phyloP scores from a whole-genome alignment of 2,113 vertebrate genomes.

The Bucco capensis region DNA sequence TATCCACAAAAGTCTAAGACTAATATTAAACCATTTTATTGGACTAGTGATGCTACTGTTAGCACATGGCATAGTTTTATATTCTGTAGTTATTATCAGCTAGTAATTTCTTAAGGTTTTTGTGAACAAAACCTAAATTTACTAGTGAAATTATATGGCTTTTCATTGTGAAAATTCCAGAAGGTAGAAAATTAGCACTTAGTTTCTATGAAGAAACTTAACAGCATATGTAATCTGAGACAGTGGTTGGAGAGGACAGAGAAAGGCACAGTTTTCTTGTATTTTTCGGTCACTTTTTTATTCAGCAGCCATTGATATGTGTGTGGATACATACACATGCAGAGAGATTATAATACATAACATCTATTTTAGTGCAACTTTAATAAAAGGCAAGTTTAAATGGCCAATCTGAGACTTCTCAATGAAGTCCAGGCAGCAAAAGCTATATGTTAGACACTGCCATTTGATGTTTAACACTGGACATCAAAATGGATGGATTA shows the following conservation, averaged over 20 bases:
- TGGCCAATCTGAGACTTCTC: not conserved
- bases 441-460: not conserved
- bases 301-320: not conserved
- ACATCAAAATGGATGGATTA: not conserved
- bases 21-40: not conserved
- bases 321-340: not conserved
- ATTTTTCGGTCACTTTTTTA: not conserved
- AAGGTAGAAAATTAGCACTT: not conserved
- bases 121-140: not conserved
- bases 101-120: not conserved
- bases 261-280: not conserved
- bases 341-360: not conserved
- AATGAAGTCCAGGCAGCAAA: not conserved
- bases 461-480: not conserved
- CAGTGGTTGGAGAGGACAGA: too few species aligned
- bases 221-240: not conserved
- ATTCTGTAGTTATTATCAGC: not conserved
- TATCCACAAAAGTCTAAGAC: not conserved
- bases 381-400: not conserved
- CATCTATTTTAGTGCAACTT: not conserved
- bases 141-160: not conserved
- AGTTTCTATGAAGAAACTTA: not conserved
- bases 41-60: not conserved
- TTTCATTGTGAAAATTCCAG: not conserved
- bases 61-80: not conserved